Conservation (phyloP, 2,888 invertebrate genomes). For the Noctua fimbriata region DNA sequence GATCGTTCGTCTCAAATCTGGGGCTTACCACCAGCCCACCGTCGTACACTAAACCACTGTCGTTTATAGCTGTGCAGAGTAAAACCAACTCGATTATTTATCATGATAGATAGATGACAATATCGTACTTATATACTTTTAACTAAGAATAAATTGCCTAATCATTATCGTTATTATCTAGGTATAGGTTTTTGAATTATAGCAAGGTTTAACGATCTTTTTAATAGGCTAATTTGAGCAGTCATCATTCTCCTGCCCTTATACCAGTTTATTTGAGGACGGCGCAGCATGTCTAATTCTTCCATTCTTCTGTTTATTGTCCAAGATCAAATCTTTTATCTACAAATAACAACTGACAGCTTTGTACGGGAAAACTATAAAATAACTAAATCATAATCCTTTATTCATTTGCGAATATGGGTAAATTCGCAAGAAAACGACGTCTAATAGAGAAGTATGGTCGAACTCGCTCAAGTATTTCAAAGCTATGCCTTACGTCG, state of each 20-base stretch:
- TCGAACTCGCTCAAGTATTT: background rate
- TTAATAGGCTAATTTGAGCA: background rate
- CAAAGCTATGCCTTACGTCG: background rate
- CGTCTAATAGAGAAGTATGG: background rate
- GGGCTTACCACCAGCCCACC: slow-evolving; percentile 92
- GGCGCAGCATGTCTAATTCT: too few relatives aligned
- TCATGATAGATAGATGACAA: background rate
- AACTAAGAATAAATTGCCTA: background rate
- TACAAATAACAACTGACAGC: background rate
- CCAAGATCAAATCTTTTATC: background rate
- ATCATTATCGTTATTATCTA: background rate
- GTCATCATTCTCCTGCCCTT: too few relatives aligned
- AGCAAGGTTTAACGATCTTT: background rate
- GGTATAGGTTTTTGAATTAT: background rate
- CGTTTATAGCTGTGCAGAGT: slow-evolving; percentile 87
- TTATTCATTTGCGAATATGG: too few relatives aligned
- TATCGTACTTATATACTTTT: background rate
- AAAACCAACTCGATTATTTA: background rate
- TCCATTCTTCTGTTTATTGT: too few relatives aligned
- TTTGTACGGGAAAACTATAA: background rate
- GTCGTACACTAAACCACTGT: slow-evolving; percentile 90
- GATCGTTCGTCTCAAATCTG: slow-evolving; percentile 92
- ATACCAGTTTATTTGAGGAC: too few relatives aligned
- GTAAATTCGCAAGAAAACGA: background rate
- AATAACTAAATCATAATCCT: background rate